phyloP scores from a whole-genome alignment of 1,140 invertebrate species.

The Heliconius nattereri region DNA sequence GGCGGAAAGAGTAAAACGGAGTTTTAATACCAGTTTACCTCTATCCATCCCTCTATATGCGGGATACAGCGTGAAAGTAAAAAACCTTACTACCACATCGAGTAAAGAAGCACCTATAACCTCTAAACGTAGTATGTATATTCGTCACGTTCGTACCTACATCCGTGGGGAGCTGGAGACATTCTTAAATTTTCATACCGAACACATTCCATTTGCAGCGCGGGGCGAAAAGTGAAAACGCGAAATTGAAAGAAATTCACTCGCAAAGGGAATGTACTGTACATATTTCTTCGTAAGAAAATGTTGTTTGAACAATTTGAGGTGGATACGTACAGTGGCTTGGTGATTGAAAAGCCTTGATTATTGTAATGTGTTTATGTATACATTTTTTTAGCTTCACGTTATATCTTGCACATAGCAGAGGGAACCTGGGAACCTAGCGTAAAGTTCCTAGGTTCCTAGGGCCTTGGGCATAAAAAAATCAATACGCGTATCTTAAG shows the following conservation, averaged over 20 bases:
- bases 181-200: constrained; percentile 69
- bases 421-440: too few relatives aligned
- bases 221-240: constrained; percentile 42
- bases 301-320: constrained; percentile 29
- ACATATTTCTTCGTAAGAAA: constrained; percentile 23
- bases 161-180: constrained; percentile 58
- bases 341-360: constrained; percentile 15
- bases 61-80: too few relatives aligned
- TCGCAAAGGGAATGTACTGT: constrained; percentile 32
- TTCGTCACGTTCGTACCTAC: constrained; percentile 60
- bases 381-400: too few relatives aligned
- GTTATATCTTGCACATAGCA: too few relatives aligned
- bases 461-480: too few relatives aligned
- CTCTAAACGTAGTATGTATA: constrained; percentile 28
- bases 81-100: background rate
- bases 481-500: too few relatives aligned
- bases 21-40: too few relatives aligned
- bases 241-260: constrained; percentile 41
- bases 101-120: constrained; percentile 27
- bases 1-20: too few relatives aligned
- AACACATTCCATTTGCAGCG: constrained; percentile 42
- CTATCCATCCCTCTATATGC: too few relatives aligned
- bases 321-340: background rate
- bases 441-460: too few relatives aligned
- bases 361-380: background rate